phyloP scores from a whole-genome alignment of 2,888 invertebrate species.

The Sesamia inferens region DNA sequence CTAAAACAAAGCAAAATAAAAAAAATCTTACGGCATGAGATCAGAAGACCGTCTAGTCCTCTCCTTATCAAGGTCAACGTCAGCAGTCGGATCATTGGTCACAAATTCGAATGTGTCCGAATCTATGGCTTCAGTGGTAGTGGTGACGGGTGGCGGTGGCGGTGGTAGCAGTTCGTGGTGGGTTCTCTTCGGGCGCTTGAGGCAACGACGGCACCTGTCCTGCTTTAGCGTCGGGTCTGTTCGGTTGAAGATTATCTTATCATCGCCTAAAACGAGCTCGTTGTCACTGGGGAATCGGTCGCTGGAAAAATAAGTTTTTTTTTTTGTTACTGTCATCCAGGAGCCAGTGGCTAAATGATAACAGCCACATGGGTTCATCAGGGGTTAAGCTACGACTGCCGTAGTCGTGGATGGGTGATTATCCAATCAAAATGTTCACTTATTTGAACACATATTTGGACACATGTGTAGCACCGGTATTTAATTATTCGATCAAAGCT shows the following conservation, averaged over 20 bases:
- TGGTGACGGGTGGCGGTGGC: conserved; percentile 32
- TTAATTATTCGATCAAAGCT: too few relatives aligned
- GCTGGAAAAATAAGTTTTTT: conserved; percentile 75
- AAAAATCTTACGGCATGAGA: conserved; percentile 59
- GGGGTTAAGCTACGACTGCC: not conserved
- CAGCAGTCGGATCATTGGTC: not conserved
- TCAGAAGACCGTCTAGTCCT: conserved; percentile 58
- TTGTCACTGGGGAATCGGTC: conserved; percentile 89
- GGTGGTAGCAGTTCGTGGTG: conserved; percentile 35
- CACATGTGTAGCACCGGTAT: too few relatives aligned
- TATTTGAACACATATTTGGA: too few relatives aligned
- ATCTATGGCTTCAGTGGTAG: conserved; percentile 34
- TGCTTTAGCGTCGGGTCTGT: conserved; percentile 64
- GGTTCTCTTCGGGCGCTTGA: conserved; percentile 63
- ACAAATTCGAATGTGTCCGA: not conserved
- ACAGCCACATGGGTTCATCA: not conserved
- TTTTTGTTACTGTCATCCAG: too few relatives aligned
- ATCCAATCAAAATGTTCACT: not conserved
- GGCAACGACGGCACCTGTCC: conserved; percentile 72
- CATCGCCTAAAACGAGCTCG: conserved; percentile 94
- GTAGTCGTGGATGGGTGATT: not conserved
- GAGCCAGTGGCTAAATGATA: not conserved
- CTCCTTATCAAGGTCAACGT: not conserved
- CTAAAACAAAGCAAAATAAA: not conserved
- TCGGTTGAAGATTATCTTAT: conserved; percentile 75